A percentile compares a stretch with the other conserved stretches of the same genome.
Conservation (phyloP, 2,888 invertebrate species). For the Thysanoteuthis rhombus region DNA sequence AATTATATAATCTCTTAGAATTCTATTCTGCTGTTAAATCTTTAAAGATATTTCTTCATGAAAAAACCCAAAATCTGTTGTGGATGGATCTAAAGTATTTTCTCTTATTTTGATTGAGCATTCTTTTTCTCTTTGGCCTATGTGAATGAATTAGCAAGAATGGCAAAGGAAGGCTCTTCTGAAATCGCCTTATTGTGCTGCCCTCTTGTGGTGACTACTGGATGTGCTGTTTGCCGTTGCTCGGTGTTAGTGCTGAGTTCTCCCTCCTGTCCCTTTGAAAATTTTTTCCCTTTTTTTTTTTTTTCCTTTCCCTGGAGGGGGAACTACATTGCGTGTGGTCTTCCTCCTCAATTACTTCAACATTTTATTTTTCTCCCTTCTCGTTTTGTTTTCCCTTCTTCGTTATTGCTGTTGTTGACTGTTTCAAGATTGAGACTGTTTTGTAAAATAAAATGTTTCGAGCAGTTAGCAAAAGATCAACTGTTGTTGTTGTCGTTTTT, state of each 20-base stretch:
- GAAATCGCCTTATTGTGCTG: neutral
- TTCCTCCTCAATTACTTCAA: neutral
- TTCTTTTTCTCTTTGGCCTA: neutral
- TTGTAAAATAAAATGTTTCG: constrained; percentile 26
- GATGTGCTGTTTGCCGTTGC: neutral
- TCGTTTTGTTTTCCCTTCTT: too few relatives aligned
- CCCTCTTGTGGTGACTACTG: neutral
- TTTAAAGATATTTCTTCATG: neutral
- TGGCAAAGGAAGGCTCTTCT: neutral
- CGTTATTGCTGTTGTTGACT: constrained; percentile 25
- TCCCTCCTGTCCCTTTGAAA: neutral
- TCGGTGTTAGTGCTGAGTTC: neutral
- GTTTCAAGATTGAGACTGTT: constrained; percentile 26
- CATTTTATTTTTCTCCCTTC: neutral
- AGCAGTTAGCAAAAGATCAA: neutral
- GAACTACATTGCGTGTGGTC: too few relatives aligned
- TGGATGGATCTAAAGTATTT: neutral
- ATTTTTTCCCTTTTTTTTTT: too few relatives aligned
- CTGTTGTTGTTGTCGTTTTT: constrained; percentile 1
- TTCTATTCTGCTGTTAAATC: neutral
- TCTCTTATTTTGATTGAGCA: neutral
- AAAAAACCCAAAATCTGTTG: neutral
- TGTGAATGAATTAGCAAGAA: neutral
- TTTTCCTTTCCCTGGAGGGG: too few relatives aligned
- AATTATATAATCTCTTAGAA: neutral